Percentiles rank a stretch among this genome's conserved stretches.
Evolutionary conservation across 2,888 invertebrate genomes (phyloP).

Genomic region (Drosophila mercatorum): DNA sequence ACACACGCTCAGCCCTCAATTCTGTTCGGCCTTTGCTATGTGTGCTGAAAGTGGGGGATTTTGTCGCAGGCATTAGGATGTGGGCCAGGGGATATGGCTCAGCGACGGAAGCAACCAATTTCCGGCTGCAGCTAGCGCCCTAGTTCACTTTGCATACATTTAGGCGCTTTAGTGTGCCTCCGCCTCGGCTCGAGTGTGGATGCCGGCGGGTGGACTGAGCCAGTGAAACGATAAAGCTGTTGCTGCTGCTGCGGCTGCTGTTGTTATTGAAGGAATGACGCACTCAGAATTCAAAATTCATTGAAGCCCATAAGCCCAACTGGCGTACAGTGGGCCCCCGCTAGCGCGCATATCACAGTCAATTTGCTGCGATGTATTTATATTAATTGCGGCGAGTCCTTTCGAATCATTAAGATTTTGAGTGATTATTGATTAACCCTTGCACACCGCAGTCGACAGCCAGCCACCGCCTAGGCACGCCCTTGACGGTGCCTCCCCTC

Average conservation of each 20-base stretch:
- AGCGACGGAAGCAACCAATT: conserved; percentile 68
- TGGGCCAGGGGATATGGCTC: conserved; percentile 11
- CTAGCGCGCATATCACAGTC: conserved; percentile 33
- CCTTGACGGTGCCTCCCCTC: not conserved
- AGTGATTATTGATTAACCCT: conserved; percentile 40
- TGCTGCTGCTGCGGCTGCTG: conserved; percentile 35
- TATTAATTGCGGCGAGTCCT: conserved; percentile 17
- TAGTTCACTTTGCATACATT: conserved; percentile 61
- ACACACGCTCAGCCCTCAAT: not conserved
- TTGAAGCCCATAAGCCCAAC: conserved; percentile 4
- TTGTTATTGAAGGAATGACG: conserved; percentile 68
- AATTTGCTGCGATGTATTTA: conserved; percentile 58
- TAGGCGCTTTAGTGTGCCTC: conserved; percentile 31
- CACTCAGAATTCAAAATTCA: conserved; percentile 56
- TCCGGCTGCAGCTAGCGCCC: conserved; percentile 56
- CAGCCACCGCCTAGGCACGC: not conserved
- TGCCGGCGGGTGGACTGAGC: conserved; percentile 5
- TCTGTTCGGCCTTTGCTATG: not conserved
- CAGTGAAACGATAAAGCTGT: conserved; percentile 53
- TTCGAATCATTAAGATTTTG: conserved; percentile 27
- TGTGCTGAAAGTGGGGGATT: not conserved
- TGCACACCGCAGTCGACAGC: conserved; percentile 5
- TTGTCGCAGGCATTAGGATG: not conserved
- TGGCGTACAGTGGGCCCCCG: conserved; percentile 1
- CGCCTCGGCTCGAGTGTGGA: not conserved